These are phyloP conservation scores for Cherax quadricarinatus DNA, from an alignment of 1,140 invertebrate species.

Conservation along the genomic window DNA sequence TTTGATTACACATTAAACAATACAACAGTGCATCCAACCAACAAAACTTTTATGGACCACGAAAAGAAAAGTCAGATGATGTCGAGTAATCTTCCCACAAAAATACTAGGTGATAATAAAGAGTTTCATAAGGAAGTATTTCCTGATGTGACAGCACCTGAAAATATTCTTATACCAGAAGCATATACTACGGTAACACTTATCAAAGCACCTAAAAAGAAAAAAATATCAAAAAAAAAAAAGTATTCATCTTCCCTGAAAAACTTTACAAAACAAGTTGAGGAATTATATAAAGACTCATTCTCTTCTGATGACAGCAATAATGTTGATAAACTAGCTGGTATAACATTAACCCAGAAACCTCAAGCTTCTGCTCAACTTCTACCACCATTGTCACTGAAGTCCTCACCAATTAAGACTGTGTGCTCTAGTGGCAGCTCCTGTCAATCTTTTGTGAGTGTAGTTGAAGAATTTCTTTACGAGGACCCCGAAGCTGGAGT, in stretches of 20 bases:
- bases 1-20: neutral
- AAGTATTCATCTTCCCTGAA: neutral
- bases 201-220: neutral
- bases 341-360: neutral
- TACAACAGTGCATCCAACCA: neutral
- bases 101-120: neutral
- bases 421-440: constrained; percentile 1
- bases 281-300: neutral
- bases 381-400: neutral
- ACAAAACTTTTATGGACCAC: neutral
- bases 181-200: neutral
- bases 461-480: constrained; percentile 87
- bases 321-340: neutral
- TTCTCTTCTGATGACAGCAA: neutral
- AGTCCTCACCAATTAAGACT: neutral
- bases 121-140: neutral
- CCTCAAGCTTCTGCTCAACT: neutral
- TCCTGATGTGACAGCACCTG: constrained; percentile 15
- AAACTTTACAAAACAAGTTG: neutral
- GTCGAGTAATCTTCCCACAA: neutral
- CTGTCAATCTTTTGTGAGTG: constrained; percentile 75
- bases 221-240: neutral
- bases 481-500: constrained; percentile 84
- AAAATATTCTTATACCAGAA: neutral
- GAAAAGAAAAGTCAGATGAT: neutral